These are phyloP conservation scores for Hoplostethus atlanticus DNA, from an alignment of 2,797 vertebrate genomes.

Conservation along the genomic window DNA sequence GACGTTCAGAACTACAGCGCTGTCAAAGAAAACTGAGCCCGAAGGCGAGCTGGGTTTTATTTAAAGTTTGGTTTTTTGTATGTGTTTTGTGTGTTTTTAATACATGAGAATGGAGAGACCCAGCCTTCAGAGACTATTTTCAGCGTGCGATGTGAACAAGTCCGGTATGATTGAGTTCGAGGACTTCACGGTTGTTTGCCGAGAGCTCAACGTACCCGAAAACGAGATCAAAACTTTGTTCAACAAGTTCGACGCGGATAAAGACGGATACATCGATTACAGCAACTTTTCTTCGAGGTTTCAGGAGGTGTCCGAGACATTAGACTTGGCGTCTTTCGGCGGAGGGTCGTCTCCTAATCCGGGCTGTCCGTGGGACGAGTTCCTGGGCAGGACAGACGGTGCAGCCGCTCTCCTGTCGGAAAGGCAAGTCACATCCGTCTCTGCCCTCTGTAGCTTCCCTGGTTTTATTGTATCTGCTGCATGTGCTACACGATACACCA, in stretches of 20 bases:
- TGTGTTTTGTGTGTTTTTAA: constrained; percentile 1
- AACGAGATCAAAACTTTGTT: constrained; percentile 76
- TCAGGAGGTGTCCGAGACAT: constrained; percentile 79
- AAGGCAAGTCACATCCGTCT: constrained; percentile 66
- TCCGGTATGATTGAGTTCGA: constrained; percentile 82
- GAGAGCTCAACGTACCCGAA: constrained; percentile 80
- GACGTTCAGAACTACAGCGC: too few species aligned
- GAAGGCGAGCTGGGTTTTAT: rapidly evolving
- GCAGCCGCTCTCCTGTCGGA: constrained; percentile 63
- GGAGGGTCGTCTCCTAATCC: constrained; percentile 24
- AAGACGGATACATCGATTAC: constrained; percentile 84
- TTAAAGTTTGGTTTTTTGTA: constrained; percentile 8
- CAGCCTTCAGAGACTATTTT: constrained; percentile 67
- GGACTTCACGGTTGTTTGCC: constrained; percentile 82
- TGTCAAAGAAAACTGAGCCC: too few species aligned
- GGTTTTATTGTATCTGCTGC: neutral
- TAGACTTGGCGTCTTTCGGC: constrained; percentile 71
- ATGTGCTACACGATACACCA: too few species aligned
- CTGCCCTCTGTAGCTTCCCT: neutral
- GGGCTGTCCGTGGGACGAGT: constrained; percentile 73
- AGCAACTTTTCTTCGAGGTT: constrained; percentile 82
- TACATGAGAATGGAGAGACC: constrained; percentile 64
- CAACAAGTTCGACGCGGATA: constrained; percentile 78
- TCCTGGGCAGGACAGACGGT: constrained; percentile 69
- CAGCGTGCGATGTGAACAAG: constrained; percentile 82